Conservation (phyloP, 2,113 vertebrate species). For the Cyrtonyx montezumae region DNA sequence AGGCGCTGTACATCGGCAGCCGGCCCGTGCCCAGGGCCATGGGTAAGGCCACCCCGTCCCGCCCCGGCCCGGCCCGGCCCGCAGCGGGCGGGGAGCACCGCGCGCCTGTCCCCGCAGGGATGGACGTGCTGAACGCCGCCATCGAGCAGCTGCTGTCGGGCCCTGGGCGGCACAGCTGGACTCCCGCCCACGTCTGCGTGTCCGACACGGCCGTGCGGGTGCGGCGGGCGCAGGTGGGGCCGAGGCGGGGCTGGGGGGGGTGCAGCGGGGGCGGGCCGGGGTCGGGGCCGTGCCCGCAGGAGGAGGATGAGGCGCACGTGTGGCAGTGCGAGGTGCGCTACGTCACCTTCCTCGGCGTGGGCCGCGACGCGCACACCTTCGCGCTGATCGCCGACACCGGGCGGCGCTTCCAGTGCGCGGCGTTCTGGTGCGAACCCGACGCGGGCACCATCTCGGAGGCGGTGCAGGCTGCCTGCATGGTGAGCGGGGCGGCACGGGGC, state of each 20-base stretch:
- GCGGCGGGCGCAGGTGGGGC: constrained; percentile 80
- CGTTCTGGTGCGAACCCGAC: constrained; percentile 86
- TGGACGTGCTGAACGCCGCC: constrained; percentile 92
- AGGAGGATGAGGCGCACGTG: constrained; percentile 81
- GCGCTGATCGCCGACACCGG: constrained; percentile 82
- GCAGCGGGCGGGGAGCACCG: not conserved
- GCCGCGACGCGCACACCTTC: constrained; percentile 80
- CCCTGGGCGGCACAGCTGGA: constrained; percentile 85
- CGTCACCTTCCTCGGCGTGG: constrained; percentile 89
- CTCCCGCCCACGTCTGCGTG: constrained; percentile 83
- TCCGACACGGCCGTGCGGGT: constrained; percentile 89
- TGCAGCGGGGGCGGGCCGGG: no score
- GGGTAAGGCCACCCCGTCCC: constrained; percentile 79
- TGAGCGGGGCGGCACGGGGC: constrained; percentile 48
- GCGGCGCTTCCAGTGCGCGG: constrained; percentile 77
- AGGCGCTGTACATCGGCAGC: constrained; percentile 90
- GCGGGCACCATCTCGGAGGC: constrained; percentile 83
- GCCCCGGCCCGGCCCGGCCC: no score
- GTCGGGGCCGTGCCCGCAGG: constrained; percentile 4
- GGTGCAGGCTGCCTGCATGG: constrained; percentile 85
- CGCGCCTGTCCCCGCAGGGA: constrained; percentile 77
- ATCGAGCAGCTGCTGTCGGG: constrained; percentile 87
- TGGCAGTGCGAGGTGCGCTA: constrained; percentile 94
- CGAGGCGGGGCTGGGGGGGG: not conserved
- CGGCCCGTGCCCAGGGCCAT: constrained; percentile 90